A percentile compares a stretch with the other conserved stretches of the same genome.
These are phyloP conservation scores for Polyodon spathula DNA, from an alignment of 2,113 vertebrate species.

Conservation along the genomic window DNA sequence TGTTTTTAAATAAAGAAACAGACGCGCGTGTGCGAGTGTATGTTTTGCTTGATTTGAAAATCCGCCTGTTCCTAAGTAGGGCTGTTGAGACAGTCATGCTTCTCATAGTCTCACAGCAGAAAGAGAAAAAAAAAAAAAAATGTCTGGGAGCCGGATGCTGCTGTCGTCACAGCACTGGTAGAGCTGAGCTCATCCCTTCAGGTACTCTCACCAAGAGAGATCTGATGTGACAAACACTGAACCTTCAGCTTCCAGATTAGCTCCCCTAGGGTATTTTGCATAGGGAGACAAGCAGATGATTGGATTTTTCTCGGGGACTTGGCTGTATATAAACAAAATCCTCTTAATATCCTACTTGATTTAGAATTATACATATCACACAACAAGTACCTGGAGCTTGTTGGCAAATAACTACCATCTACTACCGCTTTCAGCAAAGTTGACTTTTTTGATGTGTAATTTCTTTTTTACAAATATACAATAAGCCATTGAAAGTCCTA, in stretches of 20 bases:
- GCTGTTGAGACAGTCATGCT: background rate
- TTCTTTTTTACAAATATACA: too few species aligned
- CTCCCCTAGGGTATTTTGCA: conserved; percentile 47
- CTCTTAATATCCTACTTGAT: background rate
- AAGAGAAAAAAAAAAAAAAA: background rate
- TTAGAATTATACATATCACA: background rate
- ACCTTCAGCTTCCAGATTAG: conserved; percentile 55
- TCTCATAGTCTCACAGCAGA: background rate
- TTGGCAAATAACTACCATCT: too few species aligned
- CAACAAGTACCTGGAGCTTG: too few species aligned
- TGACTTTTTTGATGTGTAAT: too few species aligned
- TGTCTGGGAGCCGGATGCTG: background rate
- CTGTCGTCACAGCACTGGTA: background rate
- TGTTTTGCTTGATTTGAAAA: too few species aligned
- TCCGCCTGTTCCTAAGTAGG: background rate
- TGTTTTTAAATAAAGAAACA: too few species aligned
- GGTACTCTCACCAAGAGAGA: conserved; percentile 41
- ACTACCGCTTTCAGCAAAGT: too few species aligned
- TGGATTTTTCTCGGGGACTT: conserved; percentile 39
- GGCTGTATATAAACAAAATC: conserved; percentile 21
- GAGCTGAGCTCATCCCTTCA: conserved; percentile 15
- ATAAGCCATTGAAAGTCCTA: too few species aligned
- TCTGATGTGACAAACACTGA: conserved; percentile 58
- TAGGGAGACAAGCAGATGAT: conserved; percentile 29
- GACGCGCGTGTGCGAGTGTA: too few species aligned